Evolutionary conservation across 35 echinoderm and acorn worm genomes (phyloP).

Genomic region (Ophioderma brevispina): DNA sequence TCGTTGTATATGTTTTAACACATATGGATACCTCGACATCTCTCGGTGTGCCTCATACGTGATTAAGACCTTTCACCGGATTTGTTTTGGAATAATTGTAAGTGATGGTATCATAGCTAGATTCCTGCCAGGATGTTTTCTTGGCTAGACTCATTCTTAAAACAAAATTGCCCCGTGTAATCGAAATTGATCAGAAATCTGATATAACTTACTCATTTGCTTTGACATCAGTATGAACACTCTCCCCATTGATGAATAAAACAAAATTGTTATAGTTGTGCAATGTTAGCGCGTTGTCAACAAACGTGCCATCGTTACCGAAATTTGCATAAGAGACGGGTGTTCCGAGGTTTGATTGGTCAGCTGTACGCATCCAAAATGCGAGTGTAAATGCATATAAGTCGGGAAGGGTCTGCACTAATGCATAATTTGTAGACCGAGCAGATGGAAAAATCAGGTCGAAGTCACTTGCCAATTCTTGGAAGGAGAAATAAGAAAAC

Average conservation of each 20-base stretch:
- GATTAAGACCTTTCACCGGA: too few relatives aligned
- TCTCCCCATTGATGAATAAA: constrained; percentile 63
- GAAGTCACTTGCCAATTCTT: constrained; percentile 51
- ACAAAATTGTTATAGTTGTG: constrained; percentile 77
- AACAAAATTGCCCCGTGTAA: too few relatives aligned
- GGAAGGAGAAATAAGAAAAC: neutral
- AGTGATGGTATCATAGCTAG: too few relatives aligned
- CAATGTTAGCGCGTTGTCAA: constrained; percentile 71
- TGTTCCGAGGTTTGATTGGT: constrained; percentile 45
- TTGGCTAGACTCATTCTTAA: too few relatives aligned
- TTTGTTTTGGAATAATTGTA: too few relatives aligned
- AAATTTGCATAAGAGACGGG: constrained; percentile 58
- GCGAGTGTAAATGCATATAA: constrained; percentile 65
- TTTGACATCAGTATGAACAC: constrained; percentile 46
- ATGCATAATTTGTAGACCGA: constrained; percentile 26
- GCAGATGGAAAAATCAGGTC: constrained; percentile 50
- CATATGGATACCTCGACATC: too few relatives aligned
- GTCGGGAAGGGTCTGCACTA: constrained; percentile 29
- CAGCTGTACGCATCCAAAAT: constrained; percentile 76
- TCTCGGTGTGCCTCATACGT: too few relatives aligned
- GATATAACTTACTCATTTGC: constrained; percentile 63
- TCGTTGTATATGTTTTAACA: too few relatives aligned
- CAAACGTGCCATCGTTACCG: neutral
- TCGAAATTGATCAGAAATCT: too few relatives aligned
- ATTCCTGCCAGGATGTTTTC: too few relatives aligned